phyloP scores from a whole-genome alignment of 2,888 invertebrate species.

The Mycogona germanica region DNA sequence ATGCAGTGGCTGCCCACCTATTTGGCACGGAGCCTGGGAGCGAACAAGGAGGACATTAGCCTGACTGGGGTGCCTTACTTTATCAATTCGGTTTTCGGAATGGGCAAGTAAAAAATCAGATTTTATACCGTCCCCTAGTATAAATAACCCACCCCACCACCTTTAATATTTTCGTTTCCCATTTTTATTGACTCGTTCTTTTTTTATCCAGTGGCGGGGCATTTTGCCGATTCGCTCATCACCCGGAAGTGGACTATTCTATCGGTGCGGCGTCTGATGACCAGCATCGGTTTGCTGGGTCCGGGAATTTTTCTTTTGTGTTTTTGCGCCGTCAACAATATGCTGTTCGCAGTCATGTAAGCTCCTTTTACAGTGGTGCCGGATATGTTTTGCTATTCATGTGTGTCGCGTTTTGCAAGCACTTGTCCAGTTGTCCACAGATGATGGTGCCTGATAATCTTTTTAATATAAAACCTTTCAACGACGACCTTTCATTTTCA shows the following conservation, averaged over 20 bases:
- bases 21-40: conserved; percentile 48
- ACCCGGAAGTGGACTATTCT: conserved; percentile 49
- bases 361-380: conserved; percentile 27
- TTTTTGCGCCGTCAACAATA: conserved; percentile 55
- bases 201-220: conserved; percentile 46
- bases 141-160: neutral
- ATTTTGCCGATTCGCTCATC: conserved; percentile 54
- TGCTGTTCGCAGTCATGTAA: conserved; percentile 53
- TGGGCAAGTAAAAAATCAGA: conserved; percentile 47
- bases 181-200: conserved; percentile 6
- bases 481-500: neutral
- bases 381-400: too few species aligned
- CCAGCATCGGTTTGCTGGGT: conserved; percentile 53
- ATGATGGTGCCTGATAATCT: too few species aligned
- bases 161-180: neutral
- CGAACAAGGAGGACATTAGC: conserved; percentile 53
- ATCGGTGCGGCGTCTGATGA: conserved; percentile 57
- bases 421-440: too few species aligned
- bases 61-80: conserved; percentile 60
- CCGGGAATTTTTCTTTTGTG: conserved; percentile 56
- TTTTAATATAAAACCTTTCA: too few species aligned
- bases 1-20: conserved; percentile 71
- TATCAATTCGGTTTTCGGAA: conserved; percentile 55
- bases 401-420: too few species aligned
- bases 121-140: neutral